Evolutionary conservation across 2,113 vertebrate species (phyloP).

Genomic region (Acrocephalus arundinaceus): DNA sequence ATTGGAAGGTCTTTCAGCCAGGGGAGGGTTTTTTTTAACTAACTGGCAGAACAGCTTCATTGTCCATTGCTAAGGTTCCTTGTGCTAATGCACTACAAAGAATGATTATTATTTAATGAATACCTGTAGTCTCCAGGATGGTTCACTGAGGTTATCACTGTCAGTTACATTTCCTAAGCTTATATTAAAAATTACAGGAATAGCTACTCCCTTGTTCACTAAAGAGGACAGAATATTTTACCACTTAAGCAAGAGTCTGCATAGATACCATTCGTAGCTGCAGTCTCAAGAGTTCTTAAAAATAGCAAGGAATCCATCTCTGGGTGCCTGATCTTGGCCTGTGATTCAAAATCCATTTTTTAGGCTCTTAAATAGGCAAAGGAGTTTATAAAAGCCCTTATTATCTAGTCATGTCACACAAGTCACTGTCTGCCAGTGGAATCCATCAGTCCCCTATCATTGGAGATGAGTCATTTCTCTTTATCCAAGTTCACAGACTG

Average conservation of each 20-base stretch:
- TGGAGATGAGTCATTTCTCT: background rate
- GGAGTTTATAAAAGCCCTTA: background rate
- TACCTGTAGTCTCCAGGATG: background rate
- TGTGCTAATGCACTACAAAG: slow-evolving; percentile 12
- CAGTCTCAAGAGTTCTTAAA: slow-evolving; percentile 1
- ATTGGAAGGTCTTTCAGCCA: background rate
- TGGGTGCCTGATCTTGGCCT: background rate
- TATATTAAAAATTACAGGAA: slow-evolving; percentile 32
- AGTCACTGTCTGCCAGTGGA: background rate
- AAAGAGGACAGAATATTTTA: background rate
- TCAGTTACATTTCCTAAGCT: background rate
- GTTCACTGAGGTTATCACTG: slow-evolving; percentile 13
- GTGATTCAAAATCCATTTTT: slow-evolving; percentile 7
- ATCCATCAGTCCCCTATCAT: background rate
- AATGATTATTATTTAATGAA: slow-evolving; percentile 42
- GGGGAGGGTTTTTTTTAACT: background rate
- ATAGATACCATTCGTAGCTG: background rate
- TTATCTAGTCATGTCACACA: background rate
- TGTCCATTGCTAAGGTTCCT: background rate
- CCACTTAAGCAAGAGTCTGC: background rate
- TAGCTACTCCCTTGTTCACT: background rate
- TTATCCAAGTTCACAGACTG: background rate
- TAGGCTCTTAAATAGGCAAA: slow-evolving; percentile 4
- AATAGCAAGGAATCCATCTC: background rate
- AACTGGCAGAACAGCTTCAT: background rate